Percentiles rank a stretch among this genome's conserved stretches.
Evolutionary conservation across 2,797 vertebrate species (phyloP).

Genomic region (Hirundo rustica): DNA sequence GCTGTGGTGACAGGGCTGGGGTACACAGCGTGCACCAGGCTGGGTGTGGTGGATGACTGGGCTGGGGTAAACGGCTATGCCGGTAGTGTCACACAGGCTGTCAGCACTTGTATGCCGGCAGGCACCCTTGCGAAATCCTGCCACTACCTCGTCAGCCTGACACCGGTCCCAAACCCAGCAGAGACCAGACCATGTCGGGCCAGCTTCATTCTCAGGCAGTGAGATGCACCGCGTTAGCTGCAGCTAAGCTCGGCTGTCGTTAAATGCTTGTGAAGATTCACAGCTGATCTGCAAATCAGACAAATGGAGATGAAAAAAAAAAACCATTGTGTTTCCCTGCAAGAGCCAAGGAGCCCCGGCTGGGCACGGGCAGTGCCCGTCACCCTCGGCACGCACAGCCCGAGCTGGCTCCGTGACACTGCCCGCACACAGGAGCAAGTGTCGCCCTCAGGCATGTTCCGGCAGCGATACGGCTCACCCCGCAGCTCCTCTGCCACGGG

Average conservation of each 20-base stretch:
- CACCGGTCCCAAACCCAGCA: not conserved
- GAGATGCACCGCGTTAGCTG: not conserved
- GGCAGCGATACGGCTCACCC: not conserved
- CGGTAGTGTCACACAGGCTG: not conserved
- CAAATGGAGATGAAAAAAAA: no score
- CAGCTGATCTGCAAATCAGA: not conserved
- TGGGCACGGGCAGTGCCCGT: not conserved
- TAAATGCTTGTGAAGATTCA: not conserved
- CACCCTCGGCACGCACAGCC: not conserved
- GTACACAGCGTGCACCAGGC: not conserved
- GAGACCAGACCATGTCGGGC: not conserved
- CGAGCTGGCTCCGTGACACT: not conserved
- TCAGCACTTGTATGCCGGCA: not conserved
- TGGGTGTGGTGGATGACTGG: not conserved
- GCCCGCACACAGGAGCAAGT: not conserved
- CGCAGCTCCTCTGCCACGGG: not conserved
- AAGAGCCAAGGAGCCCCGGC: not conserved
- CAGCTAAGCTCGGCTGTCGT: not conserved
- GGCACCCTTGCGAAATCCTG: not conserved
- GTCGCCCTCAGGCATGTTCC: not conserved
- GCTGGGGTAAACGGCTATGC: not conserved
- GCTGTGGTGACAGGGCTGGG: not conserved
- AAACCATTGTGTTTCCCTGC: not conserved
- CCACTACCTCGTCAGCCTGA: not conserved
- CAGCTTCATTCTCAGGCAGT: not conserved